Percentiles rank a stretch among this genome's conserved stretches.
phyloP scores from a whole-genome alignment of 2,888 invertebrate species.

The Ochropleura plecta region DNA sequence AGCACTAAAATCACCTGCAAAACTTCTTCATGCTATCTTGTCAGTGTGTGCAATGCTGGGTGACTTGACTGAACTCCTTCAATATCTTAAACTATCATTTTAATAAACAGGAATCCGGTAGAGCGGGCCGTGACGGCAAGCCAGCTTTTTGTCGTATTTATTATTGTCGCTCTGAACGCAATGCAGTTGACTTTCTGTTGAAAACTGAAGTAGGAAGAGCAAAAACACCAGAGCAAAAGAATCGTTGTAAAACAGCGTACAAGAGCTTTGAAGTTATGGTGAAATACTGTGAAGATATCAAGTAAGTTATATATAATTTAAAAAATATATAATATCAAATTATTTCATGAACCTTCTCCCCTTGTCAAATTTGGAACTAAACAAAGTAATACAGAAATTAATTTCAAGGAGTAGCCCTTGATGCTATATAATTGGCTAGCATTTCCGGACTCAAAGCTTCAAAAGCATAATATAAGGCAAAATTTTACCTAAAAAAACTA shows the following conservation, averaged over 20 bases:
- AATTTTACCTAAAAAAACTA: background rate
- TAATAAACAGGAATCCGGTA: conserved; percentile 95
- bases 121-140: conserved; percentile 98
- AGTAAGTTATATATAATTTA: conserved; percentile 86
- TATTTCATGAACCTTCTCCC: background rate
- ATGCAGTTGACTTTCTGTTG: conserved; percentile 95
- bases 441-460: background rate
- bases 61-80: background rate
- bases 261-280: conserved; percentile 96
- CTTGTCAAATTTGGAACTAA: background rate
- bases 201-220: conserved; percentile 92
- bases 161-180: conserved; percentile 95
- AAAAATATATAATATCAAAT: background rate
- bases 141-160: conserved; percentile 97
- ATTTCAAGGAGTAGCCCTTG: background rate
- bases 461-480: background rate
- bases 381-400: background rate
- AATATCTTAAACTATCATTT: conserved; percentile 3
- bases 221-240: conserved; percentile 89
- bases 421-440: background rate
- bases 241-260: conserved; percentile 91
- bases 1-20: background rate
- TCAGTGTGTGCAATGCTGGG: background rate
- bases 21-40: background rate
- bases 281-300: conserved; percentile 95